These are phyloP conservation scores for Gavialis gangeticus DNA, from an alignment of 2,113 vertebrate species.

Conservation along the genomic window DNA sequence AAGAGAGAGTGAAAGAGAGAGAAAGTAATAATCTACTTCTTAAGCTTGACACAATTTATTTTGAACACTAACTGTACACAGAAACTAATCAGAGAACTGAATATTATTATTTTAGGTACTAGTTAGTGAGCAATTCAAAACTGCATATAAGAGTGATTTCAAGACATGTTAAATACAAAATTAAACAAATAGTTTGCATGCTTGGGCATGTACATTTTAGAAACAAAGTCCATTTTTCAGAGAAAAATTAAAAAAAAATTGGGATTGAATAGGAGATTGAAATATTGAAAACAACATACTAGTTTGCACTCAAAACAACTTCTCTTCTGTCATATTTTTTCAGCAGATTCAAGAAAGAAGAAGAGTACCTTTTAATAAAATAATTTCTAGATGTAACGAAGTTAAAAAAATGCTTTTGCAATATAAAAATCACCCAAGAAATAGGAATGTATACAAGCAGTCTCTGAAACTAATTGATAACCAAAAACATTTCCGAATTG, in stretches of 20 bases:
- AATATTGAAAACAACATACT: background rate
- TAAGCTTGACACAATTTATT: constrained; percentile 60
- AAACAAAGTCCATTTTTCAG: constrained; percentile 5
- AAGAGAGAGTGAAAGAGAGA: background rate
- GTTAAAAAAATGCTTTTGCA: rapidly evolving
- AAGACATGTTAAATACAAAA: constrained; percentile 45
- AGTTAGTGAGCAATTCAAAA: constrained; percentile 26
- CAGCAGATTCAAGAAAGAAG: background rate
- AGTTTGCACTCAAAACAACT: background rate
- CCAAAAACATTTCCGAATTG: too few species aligned
- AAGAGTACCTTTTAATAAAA: background rate
- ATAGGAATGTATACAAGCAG: background rate
- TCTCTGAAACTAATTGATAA: background rate
- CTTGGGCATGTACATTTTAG: constrained; percentile 1
- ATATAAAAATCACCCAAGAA: background rate
- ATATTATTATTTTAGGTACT: constrained; percentile 32
- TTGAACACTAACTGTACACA: constrained; percentile 25
- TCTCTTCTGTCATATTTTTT: background rate
- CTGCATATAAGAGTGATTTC: background rate
- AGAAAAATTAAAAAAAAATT: background rate
- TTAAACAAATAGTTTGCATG: constrained; percentile 5
- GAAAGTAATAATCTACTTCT: constrained; percentile 45
- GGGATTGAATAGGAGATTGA: background rate
- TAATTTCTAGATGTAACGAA: background rate
- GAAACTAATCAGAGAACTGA: constrained; percentile 40